A percentile compares a stretch with the other conserved stretches of the same genome.
These are phyloP conservation scores for Latrodectus hesperus DNA, from an alignment of 2,888 invertebrate species.

Conservation along the genomic window DNA sequence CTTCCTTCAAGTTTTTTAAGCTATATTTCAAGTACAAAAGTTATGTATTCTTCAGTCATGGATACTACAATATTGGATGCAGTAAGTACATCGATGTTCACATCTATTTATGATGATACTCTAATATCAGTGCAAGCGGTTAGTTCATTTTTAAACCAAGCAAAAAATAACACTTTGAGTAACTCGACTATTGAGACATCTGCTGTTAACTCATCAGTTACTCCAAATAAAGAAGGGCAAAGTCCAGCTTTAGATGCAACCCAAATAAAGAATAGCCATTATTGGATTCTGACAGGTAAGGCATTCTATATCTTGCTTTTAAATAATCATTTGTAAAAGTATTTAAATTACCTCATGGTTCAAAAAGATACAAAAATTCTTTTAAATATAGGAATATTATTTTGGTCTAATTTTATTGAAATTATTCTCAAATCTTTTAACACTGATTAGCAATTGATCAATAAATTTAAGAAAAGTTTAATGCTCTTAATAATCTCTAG, in stretches of 20 bases:
- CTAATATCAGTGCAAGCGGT: slow-evolving; percentile 29
- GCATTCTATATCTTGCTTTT: no score
- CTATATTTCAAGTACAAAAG: no score
- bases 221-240: slow-evolving; percentile 1
- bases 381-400: no score
- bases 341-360: no score
- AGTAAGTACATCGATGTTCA: background rate
- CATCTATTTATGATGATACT: background rate
- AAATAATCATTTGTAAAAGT: no score
- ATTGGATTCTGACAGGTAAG: slow-evolving; percentile 63
- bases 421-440: no score
- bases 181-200: background rate
- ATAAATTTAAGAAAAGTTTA: no score
- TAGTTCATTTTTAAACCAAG: slow-evolving; percentile 37
- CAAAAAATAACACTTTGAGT: slow-evolving; percentile 6
- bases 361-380: no score
- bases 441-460: no score
- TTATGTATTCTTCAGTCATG: background rate
- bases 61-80: background rate
- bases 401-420: no score
- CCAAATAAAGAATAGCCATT: slow-evolving; percentile 55
- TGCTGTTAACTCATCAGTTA: background rate
- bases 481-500: no score
- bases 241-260: slow-evolving; percentile 17
- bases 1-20: no score